A percentile compares a stretch with the other conserved stretches of the same genome.
phyloP scores from a whole-genome alignment of 2,797 vertebrate genomes.

The Apogon talboti region DNA sequence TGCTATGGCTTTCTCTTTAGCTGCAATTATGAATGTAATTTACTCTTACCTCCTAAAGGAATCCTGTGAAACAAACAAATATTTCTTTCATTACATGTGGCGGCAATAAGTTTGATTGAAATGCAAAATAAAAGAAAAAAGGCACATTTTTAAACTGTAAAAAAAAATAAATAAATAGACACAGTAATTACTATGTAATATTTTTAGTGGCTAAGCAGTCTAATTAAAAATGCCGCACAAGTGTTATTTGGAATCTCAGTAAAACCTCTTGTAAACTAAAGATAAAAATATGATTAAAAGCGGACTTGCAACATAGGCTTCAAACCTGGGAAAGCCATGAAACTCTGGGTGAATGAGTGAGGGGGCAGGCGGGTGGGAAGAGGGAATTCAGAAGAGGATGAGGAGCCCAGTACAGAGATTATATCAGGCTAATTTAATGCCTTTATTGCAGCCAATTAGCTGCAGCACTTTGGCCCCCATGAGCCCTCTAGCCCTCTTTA shows the following conservation, averaged over 20 bases:
- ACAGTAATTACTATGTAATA: neutral
- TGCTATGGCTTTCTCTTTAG: constrained; percentile 8
- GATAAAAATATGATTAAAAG: neutral
- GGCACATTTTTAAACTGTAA: neutral
- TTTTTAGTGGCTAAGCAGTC: too few species aligned
- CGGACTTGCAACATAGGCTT: neutral
- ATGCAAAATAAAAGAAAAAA: neutral
- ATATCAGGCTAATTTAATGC: constrained; percentile 78
- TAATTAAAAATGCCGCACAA: neutral
- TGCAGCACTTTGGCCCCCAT: constrained; percentile 59
- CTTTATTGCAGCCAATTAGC: constrained; percentile 81
- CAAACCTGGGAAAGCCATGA: constrained; percentile 41
- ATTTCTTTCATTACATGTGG: constrained; percentile 13
- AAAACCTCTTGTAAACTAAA: neutral
- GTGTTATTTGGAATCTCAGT: neutral
- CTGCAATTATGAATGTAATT: constrained; percentile 26
- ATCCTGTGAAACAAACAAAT: constrained; percentile 7
- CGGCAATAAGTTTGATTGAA: constrained; percentile 7
- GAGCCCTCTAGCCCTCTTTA: constrained; percentile 57
- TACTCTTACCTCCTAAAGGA: neutral
- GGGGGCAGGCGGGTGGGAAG: constrained; percentile 36
- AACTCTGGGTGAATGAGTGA: constrained; percentile 13
- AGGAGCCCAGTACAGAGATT: constrained; percentile 67
- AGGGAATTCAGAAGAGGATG: constrained; percentile 33
- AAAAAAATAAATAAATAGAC: neutral